These are phyloP conservation scores for Neuroscelio doddi DNA, from an alignment of 2,888 invertebrate species.

Conservation along the genomic window DNA sequence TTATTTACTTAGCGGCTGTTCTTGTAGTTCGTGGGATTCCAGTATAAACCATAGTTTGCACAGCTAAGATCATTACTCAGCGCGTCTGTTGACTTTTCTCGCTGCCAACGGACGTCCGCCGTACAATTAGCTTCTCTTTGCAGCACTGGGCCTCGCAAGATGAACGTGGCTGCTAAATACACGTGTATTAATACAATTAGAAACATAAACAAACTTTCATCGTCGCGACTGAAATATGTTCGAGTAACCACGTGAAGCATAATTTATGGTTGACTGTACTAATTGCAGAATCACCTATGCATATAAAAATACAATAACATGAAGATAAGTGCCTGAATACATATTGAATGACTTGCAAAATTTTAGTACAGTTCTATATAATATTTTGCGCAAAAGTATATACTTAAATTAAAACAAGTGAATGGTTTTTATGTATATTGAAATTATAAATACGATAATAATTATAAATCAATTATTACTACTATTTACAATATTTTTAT, in stretches of 20 bases:
- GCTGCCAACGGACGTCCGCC: conserved; percentile 52
- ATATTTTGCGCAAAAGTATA: too few relatives aligned
- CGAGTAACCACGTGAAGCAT: conserved; percentile 28
- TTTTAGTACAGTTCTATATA: too few relatives aligned
- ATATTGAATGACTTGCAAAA: too few relatives aligned
- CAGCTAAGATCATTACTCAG: conserved; percentile 57
- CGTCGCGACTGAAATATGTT: conserved; percentile 44
- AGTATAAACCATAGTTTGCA: conserved; percentile 48
- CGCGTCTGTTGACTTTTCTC: conserved; percentile 55
- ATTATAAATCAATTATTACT: too few relatives aligned
- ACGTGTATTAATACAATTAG: conserved; percentile 52
- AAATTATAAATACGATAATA: too few relatives aligned
- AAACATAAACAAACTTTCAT: conserved; percentile 50
- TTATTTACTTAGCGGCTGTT: conserved; percentile 48
- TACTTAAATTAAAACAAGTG: too few relatives aligned
- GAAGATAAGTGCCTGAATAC: conserved; percentile 34
- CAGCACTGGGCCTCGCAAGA: conserved; percentile 41
- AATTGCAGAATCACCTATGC: conserved; percentile 46
- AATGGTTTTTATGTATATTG: too few relatives aligned
- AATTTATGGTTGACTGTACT: conserved; percentile 47
- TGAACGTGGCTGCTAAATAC: conserved; percentile 51
- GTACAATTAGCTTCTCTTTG: conserved; percentile 55
- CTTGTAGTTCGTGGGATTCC: conserved; percentile 45
- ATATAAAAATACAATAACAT: conserved; percentile 41
- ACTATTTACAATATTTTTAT: too few relatives aligned